Percentiles rank a stretch among this genome's conserved stretches.
Conservation (phyloP, 53 echinoderm and acorn worm species). For the Paracentrotus lividus region DNA sequence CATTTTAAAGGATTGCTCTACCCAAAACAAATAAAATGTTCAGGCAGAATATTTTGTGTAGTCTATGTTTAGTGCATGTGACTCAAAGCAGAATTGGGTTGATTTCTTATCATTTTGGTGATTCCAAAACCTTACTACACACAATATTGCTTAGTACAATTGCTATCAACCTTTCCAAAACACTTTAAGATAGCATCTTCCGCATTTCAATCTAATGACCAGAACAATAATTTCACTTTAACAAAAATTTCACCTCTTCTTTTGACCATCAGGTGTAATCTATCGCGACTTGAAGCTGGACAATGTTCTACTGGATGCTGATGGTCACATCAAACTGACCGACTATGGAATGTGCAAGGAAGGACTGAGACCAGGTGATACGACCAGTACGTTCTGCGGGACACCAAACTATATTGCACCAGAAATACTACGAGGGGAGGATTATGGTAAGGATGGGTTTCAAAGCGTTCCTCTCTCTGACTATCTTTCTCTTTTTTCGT, state of each 20-base stretch:
- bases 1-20: too few relatives aligned
- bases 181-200: too few relatives aligned
- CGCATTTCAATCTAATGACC: too few relatives aligned
- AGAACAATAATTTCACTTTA: too few relatives aligned
- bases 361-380: slow-evolving; percentile 92
- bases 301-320: slow-evolving; percentile 92
- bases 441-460: slow-evolving; percentile 83
- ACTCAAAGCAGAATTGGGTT: too few relatives aligned
- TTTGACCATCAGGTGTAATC: slow-evolving; percentile 83
- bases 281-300: slow-evolving; percentile 98
- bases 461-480: neutral
- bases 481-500: neutral
- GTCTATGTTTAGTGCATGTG: too few relatives aligned
- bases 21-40: too few relatives aligned
- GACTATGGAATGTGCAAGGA: slow-evolving; percentile 99
- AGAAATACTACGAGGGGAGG: slow-evolving; percentile 95
- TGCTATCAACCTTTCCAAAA: too few relatives aligned
- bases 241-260: neutral
- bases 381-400: slow-evolving; percentile 97
- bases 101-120: too few relatives aligned
- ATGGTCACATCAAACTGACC: slow-evolving; percentile 98
- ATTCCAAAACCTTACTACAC: too few relatives aligned
- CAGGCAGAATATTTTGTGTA: too few relatives aligned
- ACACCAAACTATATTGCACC: slow-evolving; percentile 98
- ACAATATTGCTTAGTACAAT: too few relatives aligned